These are phyloP conservation scores for Rugalucina vietnamica DNA, from an alignment of 2,888 invertebrate species.

Conservation along the genomic window DNA sequence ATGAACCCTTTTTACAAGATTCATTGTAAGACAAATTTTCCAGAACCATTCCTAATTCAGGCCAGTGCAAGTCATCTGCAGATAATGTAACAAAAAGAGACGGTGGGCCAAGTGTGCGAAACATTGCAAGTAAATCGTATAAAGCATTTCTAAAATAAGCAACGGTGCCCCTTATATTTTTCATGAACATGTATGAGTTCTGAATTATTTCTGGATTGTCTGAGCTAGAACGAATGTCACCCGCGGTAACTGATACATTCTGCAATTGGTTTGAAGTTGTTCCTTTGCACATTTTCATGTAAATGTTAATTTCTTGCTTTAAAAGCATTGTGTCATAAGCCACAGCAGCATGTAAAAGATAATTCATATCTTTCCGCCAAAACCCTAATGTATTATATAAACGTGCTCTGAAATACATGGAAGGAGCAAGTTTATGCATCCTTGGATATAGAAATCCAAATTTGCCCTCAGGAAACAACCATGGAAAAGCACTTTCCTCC, in stretches of 20 bases:
- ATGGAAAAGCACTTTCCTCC: slow-evolving; percentile 27
- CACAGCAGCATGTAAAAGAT: slow-evolving; percentile 20
- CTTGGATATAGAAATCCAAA: neutral
- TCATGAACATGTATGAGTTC: slow-evolving; percentile 34
- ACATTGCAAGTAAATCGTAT: slow-evolving; percentile 20
- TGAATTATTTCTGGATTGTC: slow-evolving; percentile 10
- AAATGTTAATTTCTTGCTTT: slow-evolving; percentile 14
- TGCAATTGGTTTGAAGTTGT: neutral
- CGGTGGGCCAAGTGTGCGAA: slow-evolving; percentile 14
- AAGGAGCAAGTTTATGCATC: neutral
- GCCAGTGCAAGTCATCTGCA: slow-evolving; percentile 21
- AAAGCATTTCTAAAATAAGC: slow-evolving; percentile 26
- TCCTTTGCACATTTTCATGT: slow-evolving; percentile 12
- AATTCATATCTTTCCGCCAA: slow-evolving; percentile 15
- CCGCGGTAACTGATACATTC: neutral
- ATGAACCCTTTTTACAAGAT: neutral
- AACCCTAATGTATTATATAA: slow-evolving; percentile 9
- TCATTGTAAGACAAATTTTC: neutral
- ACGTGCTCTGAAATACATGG: slow-evolving; percentile 2
- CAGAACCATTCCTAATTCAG: no score
- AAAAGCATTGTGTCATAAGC: slow-evolving; percentile 2
- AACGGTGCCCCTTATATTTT: slow-evolving; percentile 28
- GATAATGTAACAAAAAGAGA: slow-evolving; percentile 16
- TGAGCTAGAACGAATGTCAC: neutral
- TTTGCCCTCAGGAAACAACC: slow-evolving; percentile 18